Conservation (phyloP, 2,888 invertebrate species). For the Halictus quadricinctus region DNA sequence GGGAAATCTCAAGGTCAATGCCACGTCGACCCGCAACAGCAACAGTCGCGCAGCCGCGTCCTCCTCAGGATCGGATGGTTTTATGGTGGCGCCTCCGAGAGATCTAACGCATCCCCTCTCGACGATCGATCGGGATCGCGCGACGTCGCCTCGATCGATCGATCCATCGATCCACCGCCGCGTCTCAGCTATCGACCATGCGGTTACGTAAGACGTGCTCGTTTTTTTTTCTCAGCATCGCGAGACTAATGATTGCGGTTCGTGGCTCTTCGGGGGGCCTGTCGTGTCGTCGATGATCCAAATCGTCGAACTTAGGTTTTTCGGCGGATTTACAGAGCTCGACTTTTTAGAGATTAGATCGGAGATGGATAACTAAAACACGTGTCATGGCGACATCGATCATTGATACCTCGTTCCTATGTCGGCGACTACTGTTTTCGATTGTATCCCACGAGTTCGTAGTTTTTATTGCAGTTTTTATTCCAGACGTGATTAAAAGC, state of each 20-base stretch:
- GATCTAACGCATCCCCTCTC: neutral
- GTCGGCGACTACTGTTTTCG: neutral
- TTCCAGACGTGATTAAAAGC: neutral
- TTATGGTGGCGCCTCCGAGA: slow-evolving; percentile 32
- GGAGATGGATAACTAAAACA: neutral
- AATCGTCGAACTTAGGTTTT: neutral
- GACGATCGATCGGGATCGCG: neutral
- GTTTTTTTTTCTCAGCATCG: neutral
- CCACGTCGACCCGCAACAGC: slow-evolving; percentile 25
- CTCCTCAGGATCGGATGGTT: slow-evolving; percentile 18
- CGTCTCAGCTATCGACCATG: neutral
- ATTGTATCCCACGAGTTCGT: neutral
- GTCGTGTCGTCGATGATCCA: neutral
- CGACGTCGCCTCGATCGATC: neutral
- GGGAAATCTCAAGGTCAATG: slow-evolving; percentile 59
- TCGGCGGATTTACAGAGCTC: neutral
- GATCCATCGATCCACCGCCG: neutral
- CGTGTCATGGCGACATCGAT: neutral
- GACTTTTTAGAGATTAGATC: neutral
- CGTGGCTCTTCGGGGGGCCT: neutral
- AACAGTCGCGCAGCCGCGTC: slow-evolving; percentile 40
- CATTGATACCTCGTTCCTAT: neutral
- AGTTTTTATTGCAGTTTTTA: neutral
- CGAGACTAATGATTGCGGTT: neutral
- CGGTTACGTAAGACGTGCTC: slow-evolving; percentile 19